Conservation (phyloP, 1,140 invertebrate species). For the Brachionus sp. region DNA sequence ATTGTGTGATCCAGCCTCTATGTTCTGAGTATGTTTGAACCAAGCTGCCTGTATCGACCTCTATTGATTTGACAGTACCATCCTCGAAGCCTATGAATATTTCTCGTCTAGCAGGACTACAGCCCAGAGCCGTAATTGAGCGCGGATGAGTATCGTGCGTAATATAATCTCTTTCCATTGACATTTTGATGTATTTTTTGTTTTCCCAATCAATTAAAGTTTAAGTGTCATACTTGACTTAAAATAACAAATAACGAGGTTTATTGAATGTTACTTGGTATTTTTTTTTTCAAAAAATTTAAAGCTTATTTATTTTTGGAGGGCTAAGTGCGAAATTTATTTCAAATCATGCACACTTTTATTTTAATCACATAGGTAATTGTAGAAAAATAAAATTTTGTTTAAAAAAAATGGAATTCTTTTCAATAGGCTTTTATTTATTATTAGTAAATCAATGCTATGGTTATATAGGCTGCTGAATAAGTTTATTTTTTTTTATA, state of each 20-base stretch:
- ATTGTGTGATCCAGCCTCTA: constrained; percentile 30
- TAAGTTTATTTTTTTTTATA: not conserved
- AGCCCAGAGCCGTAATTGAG: constrained; percentile 56
- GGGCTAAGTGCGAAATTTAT: constrained; percentile 15
- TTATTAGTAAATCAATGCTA: constrained; percentile 3
- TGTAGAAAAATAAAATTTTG: not conserved
- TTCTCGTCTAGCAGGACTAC: constrained; percentile 54
- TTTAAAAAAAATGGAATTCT: not conserved
- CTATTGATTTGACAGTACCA: constrained; percentile 46
- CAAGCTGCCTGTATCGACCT: constrained; percentile 24
- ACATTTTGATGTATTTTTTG: constrained; percentile 51
- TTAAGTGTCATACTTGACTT: not conserved
- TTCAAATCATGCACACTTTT: not conserved
- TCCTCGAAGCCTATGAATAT: constrained; percentile 59
- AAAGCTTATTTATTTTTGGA: not conserved
- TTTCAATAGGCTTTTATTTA: not conserved
- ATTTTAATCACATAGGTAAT: not conserved
- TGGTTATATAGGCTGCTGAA: not conserved
- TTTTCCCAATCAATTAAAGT: not conserved
- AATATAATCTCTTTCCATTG: constrained; percentile 58
- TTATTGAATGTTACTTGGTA: not conserved
- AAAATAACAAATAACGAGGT: not conserved
- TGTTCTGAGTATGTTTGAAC: constrained; percentile 28
- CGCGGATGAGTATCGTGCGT: constrained; percentile 56
- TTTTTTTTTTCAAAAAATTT: not conserved